Conservation (phyloP, 2,797 vertebrate genomes). For the Heliangelus exortis region DNA sequence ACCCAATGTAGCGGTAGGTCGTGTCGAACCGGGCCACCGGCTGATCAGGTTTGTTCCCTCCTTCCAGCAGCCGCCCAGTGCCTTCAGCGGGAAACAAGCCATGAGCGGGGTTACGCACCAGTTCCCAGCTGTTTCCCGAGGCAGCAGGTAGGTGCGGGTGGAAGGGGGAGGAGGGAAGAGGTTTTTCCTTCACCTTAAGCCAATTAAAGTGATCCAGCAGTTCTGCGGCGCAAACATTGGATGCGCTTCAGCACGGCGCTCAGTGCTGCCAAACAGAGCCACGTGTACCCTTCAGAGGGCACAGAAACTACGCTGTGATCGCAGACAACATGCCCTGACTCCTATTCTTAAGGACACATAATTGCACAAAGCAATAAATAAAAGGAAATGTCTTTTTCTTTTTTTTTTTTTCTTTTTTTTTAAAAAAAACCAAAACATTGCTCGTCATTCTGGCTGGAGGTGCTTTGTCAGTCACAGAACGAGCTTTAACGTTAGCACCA, state of each 20-base stretch:
- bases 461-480: too few species aligned
- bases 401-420: neutral
- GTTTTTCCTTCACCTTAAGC: neutral
- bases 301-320: too few species aligned
- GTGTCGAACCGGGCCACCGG: accelerated
- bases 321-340: too few species aligned
- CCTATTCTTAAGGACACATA: too few species aligned
- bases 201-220: neutral
- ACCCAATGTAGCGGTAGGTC: neutral
- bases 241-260: neutral
- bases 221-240: neutral
- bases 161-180: accelerated
- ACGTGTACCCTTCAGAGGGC: neutral
- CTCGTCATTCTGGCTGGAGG: too few species aligned
- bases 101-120: accelerated
- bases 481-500: accelerated
- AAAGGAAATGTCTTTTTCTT: neutral
- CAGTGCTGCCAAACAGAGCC: neutral
- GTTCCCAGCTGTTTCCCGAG: neutral
- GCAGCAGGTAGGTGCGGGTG: neutral
- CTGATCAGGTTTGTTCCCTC: accelerated
- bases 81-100: neutral
- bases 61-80: accelerated
- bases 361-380: too few species aligned
- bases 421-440: too few species aligned